Percentiles rank a stretch among this genome's conserved stretches.
Conservation (phyloP, 2,113 vertebrate genomes). For the Otis tarda region DNA sequence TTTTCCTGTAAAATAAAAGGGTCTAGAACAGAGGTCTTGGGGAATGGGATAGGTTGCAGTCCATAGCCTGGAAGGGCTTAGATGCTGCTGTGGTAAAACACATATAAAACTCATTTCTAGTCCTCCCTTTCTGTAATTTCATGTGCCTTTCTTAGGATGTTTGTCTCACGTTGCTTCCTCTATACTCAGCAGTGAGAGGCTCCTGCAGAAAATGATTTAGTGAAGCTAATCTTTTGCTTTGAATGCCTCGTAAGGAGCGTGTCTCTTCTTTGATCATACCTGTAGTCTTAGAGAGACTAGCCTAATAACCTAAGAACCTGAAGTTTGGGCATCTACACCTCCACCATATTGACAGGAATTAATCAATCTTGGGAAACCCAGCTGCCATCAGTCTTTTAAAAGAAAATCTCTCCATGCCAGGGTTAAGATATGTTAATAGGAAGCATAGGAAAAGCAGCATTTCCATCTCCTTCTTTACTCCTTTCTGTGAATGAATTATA, state of each 20-base stretch:
- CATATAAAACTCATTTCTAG: neutral
- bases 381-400: neutral
- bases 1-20: neutral
- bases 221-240: neutral
- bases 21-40: neutral
- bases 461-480: neutral
- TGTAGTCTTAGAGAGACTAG: neutral
- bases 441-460: neutral
- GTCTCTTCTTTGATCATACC: neutral
- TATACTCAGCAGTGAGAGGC: neutral
- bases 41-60: neutral
- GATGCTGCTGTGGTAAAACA: neutral
- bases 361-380: neutral
- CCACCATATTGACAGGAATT: neutral
- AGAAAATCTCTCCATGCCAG: neutral
- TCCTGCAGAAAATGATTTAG: neutral
- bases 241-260: neutral
- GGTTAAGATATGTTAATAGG: neutral
- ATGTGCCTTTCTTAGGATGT: neutral
- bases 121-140: neutral
- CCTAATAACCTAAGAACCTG: neutral
- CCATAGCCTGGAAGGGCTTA: neutral
- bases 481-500: neutral
- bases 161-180: neutral
- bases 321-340: neutral